These are phyloP conservation scores for Zaprionus ornatus DNA, from an alignment of 1,140 invertebrate species.

Conservation along the genomic window DNA sequence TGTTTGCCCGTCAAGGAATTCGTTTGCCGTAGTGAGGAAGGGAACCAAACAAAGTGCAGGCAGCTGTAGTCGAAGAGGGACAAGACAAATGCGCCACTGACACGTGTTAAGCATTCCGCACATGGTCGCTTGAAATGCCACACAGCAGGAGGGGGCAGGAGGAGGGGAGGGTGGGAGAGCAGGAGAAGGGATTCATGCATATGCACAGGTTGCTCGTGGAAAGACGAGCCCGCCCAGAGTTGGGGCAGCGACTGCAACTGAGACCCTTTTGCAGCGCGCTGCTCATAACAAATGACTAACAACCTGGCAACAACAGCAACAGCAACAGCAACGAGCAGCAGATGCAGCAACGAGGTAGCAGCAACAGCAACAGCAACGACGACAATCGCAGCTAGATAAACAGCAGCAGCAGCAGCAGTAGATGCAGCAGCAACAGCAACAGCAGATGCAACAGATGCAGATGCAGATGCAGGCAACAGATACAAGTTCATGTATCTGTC, in stretches of 20 bases:
- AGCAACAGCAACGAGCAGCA: slow-evolving; percentile 51
- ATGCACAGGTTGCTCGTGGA: slow-evolving; percentile 49
- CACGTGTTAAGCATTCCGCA: slow-evolving; percentile 77
- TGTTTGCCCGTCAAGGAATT: slow-evolving; percentile 25
- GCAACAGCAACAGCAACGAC: slow-evolving; percentile 3
- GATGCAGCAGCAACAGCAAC: slow-evolving; percentile 19
- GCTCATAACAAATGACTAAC: slow-evolving; percentile 80
- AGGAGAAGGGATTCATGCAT: slow-evolving; percentile 54
- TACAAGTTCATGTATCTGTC: slow-evolving; percentile 54
- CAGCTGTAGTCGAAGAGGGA: neutral
- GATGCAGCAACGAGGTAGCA: slow-evolving; percentile 25
- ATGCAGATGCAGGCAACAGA: slow-evolving; percentile 38
- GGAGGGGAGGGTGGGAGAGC: neutral
- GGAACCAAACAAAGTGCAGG: neutral
- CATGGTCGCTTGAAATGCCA: slow-evolving; percentile 72
- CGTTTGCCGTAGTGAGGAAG: slow-evolving; percentile 2
- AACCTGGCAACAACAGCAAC: slow-evolving; percentile 66
- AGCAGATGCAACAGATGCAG: slow-evolving; percentile 44
- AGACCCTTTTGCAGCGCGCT: slow-evolving; percentile 55
- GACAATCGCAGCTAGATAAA: slow-evolving; percentile 73
- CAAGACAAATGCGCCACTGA: slow-evolving; percentile 63
- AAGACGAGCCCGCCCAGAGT: slow-evolving; percentile 44
- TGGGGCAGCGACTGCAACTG: neutral
- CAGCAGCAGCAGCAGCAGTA: slow-evolving; percentile 42
- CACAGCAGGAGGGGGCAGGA: slow-evolving; percentile 43